Evolutionary conservation across 2,113 vertebrate genomes (phyloP).

Genomic region (Erythrolamprus reginae): DNA sequence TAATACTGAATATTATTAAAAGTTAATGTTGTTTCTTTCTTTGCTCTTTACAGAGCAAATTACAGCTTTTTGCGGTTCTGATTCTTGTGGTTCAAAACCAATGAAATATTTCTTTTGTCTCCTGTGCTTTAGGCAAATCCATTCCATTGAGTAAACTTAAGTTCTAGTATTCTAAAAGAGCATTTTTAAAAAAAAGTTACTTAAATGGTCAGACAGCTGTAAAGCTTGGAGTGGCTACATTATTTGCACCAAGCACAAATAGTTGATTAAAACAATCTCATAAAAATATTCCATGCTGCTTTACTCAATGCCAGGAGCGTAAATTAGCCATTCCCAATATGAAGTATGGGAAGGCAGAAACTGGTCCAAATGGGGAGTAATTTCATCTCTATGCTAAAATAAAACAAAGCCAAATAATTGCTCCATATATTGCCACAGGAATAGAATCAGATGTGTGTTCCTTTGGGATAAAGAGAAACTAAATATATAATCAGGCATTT

Average conservation of each 20-base stretch:
- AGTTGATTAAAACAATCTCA: neutral
- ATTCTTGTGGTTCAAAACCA: neutral
- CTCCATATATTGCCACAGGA: constrained; percentile 3
- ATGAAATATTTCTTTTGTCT: neutral
- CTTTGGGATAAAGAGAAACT: constrained; percentile 15
- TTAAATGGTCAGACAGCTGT: neutral
- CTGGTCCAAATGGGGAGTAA: neutral
- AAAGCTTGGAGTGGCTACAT: neutral
- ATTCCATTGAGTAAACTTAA: neutral
- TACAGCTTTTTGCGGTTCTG: neutral
- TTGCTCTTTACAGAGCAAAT: neutral
- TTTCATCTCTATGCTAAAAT: constrained; percentile 8
- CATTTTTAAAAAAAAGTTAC: neutral
- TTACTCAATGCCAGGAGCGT: neutral
- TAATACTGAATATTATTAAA: neutral
- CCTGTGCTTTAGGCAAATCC: neutral
- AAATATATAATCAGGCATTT: constrained; percentile 19
- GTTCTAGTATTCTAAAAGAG: neutral
- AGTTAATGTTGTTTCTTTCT: neutral
- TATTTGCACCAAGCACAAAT: neutral
- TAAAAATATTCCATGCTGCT: neutral
- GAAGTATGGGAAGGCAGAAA: neutral
- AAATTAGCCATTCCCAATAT: neutral
- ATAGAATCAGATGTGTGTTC: constrained; percentile 15
- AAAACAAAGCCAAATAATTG: constrained; percentile 14